Evolutionary conservation across 2,797 vertebrate species (phyloP), one percentile per base, ranked within the genome.

Genomic region (Kryptopterus vitreolus): DNA sequence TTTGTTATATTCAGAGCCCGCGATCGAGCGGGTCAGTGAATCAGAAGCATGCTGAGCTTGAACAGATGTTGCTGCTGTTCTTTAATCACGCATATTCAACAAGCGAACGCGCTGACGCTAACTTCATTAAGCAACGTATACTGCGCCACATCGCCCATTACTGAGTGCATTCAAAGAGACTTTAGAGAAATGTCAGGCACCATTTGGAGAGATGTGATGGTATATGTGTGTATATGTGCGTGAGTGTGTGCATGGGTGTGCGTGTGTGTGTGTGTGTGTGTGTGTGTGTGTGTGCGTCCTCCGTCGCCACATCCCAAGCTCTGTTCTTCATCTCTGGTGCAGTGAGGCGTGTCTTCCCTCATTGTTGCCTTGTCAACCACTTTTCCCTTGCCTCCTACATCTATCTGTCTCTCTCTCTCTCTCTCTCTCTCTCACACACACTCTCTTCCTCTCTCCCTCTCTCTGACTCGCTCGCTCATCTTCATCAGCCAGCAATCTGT

Each of bases 351-450:
- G 79, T 86, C 77, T n/a, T 61, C 22, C 76, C 79, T 83, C 71
- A 81, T 82, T 82, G 81, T 82, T 84, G 83, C 81, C 81, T 86
- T 74, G 81, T 87, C 88, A 89, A 88, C 85, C 87, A 88, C 82
- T 70, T 55, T 63, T 78, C 68, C 70, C 86, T 85, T 72, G 65
- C 85, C 63, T 80, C 76, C 81, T 63, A 70, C 50, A 61, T 63
- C 72, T 69, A 33, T 69, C 71, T n/a, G 2, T 78, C 73, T 71
- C 18, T 69, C 72, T 48, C 77, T 59, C 35, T 58, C 24, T 52
- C 61, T 70, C 50, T 66, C 62, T 35, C 55, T 57, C 48, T 68
- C 57, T 57, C n/a, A n/a, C n/a, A n/a, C n/a, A n/a, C n/a, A n/a
- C 43, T 38, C 43, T 35, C 43, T 73, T 58, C 29, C 20, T 18